Evolutionary conservation across 2,797 vertebrate species (phyloP).

Genomic region (Echeneis naucrates): DNA sequence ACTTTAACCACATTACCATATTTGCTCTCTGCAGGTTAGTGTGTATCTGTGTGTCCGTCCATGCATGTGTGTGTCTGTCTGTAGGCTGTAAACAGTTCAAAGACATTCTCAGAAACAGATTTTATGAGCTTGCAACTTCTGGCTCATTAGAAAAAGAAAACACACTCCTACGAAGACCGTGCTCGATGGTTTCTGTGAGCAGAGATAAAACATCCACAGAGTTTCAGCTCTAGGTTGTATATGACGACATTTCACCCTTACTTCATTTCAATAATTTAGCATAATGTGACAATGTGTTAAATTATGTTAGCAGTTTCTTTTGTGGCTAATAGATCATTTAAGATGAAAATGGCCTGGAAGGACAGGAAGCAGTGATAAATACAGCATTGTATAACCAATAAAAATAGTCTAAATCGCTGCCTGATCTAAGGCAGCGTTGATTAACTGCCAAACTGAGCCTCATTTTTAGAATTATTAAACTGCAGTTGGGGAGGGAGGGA

Average conservation of each 20-base stretch:
- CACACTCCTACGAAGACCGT: constrained; percentile 9
- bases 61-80: constrained; percentile 12
- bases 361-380: constrained; percentile 25
- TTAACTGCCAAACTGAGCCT: constrained; percentile 2
- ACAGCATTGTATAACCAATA: constrained; percentile 17
- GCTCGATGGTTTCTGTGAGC: background rate
- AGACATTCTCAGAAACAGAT: constrained; percentile 36
- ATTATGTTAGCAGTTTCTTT: background rate
- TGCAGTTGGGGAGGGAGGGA: constrained; percentile 15
- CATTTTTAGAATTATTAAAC: constrained; percentile 36
- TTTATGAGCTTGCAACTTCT: constrained; percentile 57
- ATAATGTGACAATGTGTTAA: constrained; percentile 17
- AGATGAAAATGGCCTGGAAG: constrained; percentile 16
- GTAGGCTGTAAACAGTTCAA: constrained; percentile 35
- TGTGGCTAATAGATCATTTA: background rate
- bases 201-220: background rate
- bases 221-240: background rate
- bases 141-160: constrained; percentile 52
- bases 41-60: background rate
- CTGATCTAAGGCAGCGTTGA: constrained; percentile 4
- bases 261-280: constrained; percentile 21
- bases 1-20: background rate
- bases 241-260: background rate
- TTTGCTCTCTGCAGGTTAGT: background rate
- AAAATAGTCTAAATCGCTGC: constrained; percentile 20